Conservation (phyloP, 2,888 invertebrate species). For the Lasius platythorax region DNA sequence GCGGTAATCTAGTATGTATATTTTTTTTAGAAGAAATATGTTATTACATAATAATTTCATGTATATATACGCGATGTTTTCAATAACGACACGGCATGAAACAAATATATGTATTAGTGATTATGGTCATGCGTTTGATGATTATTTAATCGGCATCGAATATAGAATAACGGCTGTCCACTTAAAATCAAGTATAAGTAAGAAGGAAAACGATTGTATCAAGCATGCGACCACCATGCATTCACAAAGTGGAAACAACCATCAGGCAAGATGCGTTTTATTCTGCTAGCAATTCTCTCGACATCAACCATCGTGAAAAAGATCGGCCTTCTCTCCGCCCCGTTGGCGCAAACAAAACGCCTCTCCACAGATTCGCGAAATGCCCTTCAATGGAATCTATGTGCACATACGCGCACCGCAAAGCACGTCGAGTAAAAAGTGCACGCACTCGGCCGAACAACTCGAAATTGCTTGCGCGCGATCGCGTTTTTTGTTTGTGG, state of each 20-base stretch:
- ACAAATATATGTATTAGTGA: no score
- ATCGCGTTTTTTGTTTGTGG: slow-evolving; percentile 83
- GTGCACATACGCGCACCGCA: slow-evolving; percentile 41
- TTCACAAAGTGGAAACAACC: slow-evolving; percentile 19
- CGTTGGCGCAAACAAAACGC: slow-evolving; percentile 85
- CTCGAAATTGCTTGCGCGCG: slow-evolving; percentile 76
- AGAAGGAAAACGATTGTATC: background rate
- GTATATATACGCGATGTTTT: no score
- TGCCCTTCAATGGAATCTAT: slow-evolving; percentile 77
- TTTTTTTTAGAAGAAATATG: no score
- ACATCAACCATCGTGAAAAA: slow-evolving; percentile 83
- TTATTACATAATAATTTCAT: no score
- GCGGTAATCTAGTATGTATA: no score
- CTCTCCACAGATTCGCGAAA: slow-evolving; percentile 81
- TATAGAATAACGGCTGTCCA: background rate
- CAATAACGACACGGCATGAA: no score
- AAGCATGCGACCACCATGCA: background rate
- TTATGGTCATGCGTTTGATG: background rate
- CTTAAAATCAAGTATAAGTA: background rate
- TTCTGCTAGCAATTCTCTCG: slow-evolving; percentile 70
- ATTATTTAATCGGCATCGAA: background rate
- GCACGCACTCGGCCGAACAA: slow-evolving; percentile 77
- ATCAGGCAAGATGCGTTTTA: slow-evolving; percentile 43
- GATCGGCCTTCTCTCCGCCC: slow-evolving; percentile 85
- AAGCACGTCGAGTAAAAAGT: slow-evolving; percentile 44